Evolutionary conservation across 2,888 invertebrate genomes (phyloP).

Genomic region (Eupithecia dodoneata): DNA sequence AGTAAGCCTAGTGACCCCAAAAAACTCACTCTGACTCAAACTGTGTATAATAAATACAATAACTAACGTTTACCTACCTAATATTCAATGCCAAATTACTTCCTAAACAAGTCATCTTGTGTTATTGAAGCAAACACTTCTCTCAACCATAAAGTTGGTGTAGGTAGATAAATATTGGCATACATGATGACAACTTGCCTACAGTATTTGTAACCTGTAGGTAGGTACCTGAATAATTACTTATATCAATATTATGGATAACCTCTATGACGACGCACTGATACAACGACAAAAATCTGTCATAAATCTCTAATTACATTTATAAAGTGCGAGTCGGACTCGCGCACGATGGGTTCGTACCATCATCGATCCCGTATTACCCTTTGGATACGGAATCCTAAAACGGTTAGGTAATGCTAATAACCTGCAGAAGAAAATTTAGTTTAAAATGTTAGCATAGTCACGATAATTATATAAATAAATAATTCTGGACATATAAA

Average conservation of each 20-base stretch:
- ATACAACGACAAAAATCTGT: background rate
- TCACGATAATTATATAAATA: too few species aligned
- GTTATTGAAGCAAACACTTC: background rate
- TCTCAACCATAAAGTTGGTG: background rate
- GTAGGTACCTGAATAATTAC: background rate
- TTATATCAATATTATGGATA: constrained; percentile 4
- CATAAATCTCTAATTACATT: background rate
- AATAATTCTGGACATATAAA: too few species aligned
- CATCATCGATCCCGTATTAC: too few species aligned
- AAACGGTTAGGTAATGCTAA: too few species aligned
- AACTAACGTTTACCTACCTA: background rate
- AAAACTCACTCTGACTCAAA: too few species aligned
- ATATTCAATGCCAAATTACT: constrained; percentile 1
- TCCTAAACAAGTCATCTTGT: constrained; percentile 3
- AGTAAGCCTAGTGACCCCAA: too few species aligned
- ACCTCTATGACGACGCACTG: background rate
- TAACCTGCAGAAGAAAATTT: too few species aligned
- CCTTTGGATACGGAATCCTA: too few species aligned
- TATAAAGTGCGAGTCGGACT: too few species aligned
- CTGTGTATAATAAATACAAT: too few species aligned
- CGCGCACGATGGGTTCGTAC: too few species aligned
- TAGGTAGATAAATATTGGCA: background rate
- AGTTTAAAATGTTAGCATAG: too few species aligned
- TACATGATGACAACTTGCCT: constrained; percentile 4
- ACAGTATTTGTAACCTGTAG: background rate